Evolutionary conservation across 2,797 vertebrate genomes (phyloP), one percentile per base, ranked within the genome.

Genomic region (Phoeniculus purpureus): DNA sequence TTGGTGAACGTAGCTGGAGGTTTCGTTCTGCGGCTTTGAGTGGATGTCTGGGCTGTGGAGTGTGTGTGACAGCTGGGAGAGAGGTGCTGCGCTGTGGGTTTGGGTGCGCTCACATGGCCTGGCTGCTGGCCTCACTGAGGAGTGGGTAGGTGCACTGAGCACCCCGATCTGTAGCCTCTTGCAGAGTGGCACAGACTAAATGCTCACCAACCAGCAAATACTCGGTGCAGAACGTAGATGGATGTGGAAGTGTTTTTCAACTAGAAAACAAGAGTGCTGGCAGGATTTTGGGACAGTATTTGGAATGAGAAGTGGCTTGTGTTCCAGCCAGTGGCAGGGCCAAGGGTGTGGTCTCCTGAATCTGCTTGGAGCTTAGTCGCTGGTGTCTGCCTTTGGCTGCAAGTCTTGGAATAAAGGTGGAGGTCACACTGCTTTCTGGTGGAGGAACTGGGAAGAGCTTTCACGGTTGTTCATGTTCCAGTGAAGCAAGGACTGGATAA

Each of bases 301-400:
- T 93, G 55, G 70, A 65, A 81, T 6, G 78, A 92, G 81, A 75
- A 94, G 16, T 68, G 13, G 15, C 43, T 92, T 64, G 64, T 6
- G n/a, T 86, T 95, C 26, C 47, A 92, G 75, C 56, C 61, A 55
- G 65, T 82, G 79, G 65, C 79, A 87, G 23, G 62, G 79, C 94
- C 66, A 72, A 94, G 94, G 94, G 94, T 90, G 90, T 90, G 93
- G 92, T 89, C 59, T 67, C 12, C 52, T 85, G 71, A 37, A 83
- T 93, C 25, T 32, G 17, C 60, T 73, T 26, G 37, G 29, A 81
- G 73, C 45, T 87, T 71, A 89, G 55, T 89, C 1, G 3, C 40
- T 82, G 75, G 40, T 90, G 64, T 81, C 67, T 87, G 76, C 71
- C 48, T 89, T 83, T 81, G 80, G 66, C 82, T 82, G 50, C 9